phyloP scores from a whole-genome alignment of 1,140 invertebrate species.

The Drosophila elegans region DNA sequence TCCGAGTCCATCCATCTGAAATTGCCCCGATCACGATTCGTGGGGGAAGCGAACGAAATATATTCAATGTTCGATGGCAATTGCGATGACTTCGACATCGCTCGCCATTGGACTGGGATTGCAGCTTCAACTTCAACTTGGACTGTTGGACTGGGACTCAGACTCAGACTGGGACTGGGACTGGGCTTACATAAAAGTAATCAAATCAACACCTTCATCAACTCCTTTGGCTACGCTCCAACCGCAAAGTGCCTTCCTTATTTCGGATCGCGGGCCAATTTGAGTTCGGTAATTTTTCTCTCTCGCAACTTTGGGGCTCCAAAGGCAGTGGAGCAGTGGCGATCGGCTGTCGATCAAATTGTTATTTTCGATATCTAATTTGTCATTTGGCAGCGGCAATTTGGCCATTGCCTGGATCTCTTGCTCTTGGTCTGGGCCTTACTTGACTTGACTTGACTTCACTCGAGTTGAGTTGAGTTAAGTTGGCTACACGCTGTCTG shows the following conservation, averaged over 20 bases:
- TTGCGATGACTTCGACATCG: conserved; percentile 23
- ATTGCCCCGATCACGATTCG: conserved; percentile 78
- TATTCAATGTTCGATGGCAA: conserved; percentile 64
- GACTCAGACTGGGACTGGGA: conserved; percentile 18
- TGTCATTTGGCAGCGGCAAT: conserved; percentile 78
- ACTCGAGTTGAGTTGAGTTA: conserved; percentile 5
- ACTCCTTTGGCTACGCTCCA: conserved; percentile 65
- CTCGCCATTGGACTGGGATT: neutral
- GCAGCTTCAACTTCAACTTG: neutral
- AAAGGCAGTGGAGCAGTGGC: conserved; percentile 48
- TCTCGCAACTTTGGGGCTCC: conserved; percentile 13
- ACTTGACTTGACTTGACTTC: conserved; percentile 23
- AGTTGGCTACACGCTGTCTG: conserved; percentile 75
- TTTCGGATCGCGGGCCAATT: conserved; percentile 64
- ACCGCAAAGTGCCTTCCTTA: conserved; percentile 80
- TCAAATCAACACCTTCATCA: conserved; percentile 85
- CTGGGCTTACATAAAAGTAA: conserved; percentile 82
- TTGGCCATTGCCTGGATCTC: conserved; percentile 36
- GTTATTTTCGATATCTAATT: conserved; percentile 83
- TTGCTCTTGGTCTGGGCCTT: conserved; percentile 13
- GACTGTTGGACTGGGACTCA: neutral
- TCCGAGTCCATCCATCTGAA: conserved; percentile 59
- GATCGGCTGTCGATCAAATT: conserved; percentile 82
- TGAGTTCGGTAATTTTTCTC: conserved; percentile 63
- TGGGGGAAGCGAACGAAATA: conserved; percentile 50